A percentile compares a stretch with the other conserved stretches of the same genome.
Evolutionary conservation across 1,140 invertebrate species (phyloP).

Genomic region (Drosophila kikkawai): DNA sequence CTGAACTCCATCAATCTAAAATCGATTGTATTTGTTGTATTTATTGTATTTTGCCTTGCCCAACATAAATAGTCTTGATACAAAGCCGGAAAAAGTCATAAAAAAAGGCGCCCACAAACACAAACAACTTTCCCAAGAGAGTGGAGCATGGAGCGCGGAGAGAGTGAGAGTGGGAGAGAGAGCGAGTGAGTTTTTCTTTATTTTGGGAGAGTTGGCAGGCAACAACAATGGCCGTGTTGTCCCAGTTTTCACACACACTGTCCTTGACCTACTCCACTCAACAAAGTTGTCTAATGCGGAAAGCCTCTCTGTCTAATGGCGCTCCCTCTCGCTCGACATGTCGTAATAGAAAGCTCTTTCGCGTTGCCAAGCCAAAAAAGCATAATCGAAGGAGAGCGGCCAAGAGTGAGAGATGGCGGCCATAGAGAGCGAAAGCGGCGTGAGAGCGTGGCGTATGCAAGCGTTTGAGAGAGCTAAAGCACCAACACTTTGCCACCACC

Average conservation of each 20-base stretch:
- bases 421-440: slow-evolving; percentile 32
- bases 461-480: slow-evolving; percentile 23
- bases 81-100: slow-evolving; percentile 46
- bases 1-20: slow-evolving; percentile 17
- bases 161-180: slow-evolving; percentile 35
- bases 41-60: slow-evolving; percentile 33
- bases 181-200: slow-evolving; percentile 43
- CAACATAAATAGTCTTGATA: slow-evolving; percentile 61
- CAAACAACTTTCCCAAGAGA: slow-evolving; percentile 51
- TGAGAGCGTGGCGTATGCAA: slow-evolving; percentile 11
- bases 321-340: slow-evolving; percentile 51
- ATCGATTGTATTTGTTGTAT: slow-evolving; percentile 31
- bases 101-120: slow-evolving; percentile 38
- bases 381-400: slow-evolving; percentile 44
- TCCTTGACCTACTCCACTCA: slow-evolving; percentile 85
- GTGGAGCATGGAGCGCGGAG: slow-evolving; percentile 1
- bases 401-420: slow-evolving; percentile 14
- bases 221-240: slow-evolving; percentile 80
- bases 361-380: slow-evolving; percentile 64
- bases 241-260: slow-evolving; percentile 84
- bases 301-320: slow-evolving; percentile 51
- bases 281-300: slow-evolving; percentile 79
- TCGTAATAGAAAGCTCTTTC: slow-evolving; percentile 80
- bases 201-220: slow-evolving; percentile 65
- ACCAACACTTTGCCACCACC: slow-evolving; percentile 28